Percentiles rank a stretch among this genome's conserved stretches.
Evolutionary conservation across 2,888 invertebrate species (phyloP).

Genomic region (Nyleta sp.): DNA sequence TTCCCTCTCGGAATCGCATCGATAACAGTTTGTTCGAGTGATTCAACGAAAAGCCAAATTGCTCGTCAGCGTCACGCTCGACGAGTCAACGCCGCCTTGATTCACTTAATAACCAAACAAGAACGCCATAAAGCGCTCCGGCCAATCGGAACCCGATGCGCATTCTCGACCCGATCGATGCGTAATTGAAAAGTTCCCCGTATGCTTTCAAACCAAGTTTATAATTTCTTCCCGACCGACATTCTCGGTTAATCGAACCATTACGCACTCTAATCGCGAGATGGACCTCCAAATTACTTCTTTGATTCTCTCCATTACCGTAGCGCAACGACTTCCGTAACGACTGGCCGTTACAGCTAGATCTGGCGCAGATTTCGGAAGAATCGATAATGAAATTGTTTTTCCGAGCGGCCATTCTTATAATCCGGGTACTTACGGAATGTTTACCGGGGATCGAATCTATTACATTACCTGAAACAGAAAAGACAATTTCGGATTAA

Average conservation of each 20-base stretch:
- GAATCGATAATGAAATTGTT: constrained; percentile 21
- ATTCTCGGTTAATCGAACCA: constrained; percentile 66
- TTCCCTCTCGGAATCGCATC: constrained; percentile 58
- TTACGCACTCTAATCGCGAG: constrained; percentile 67
- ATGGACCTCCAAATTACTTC: constrained; percentile 66
- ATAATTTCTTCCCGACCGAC: background rate
- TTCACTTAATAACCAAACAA: constrained; percentile 9
- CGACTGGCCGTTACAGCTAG: constrained; percentile 28
- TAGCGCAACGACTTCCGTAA: constrained; percentile 62
- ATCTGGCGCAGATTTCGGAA: background rate
- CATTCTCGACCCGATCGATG: background rate
- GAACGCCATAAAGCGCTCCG: background rate
- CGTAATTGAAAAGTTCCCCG: background rate
- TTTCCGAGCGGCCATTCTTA: background rate
- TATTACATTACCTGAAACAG: constrained; percentile 33
- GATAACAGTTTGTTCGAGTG: constrained; percentile 67
- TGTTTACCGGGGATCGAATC: background rate
- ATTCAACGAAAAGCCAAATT: constrained; percentile 71
- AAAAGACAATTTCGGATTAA: constrained; percentile 18
- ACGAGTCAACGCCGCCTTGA: constrained; percentile 8
- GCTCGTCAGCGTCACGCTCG: constrained; percentile 57
- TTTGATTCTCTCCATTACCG: constrained; percentile 66
- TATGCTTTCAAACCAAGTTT: background rate
- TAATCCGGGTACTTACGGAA: constrained; percentile 12
- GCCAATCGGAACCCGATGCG: background rate